These are phyloP conservation scores for Anomalospiza imberbis DNA, from an alignment of 2,797 vertebrate genomes.

Conservation along the genomic window DNA sequence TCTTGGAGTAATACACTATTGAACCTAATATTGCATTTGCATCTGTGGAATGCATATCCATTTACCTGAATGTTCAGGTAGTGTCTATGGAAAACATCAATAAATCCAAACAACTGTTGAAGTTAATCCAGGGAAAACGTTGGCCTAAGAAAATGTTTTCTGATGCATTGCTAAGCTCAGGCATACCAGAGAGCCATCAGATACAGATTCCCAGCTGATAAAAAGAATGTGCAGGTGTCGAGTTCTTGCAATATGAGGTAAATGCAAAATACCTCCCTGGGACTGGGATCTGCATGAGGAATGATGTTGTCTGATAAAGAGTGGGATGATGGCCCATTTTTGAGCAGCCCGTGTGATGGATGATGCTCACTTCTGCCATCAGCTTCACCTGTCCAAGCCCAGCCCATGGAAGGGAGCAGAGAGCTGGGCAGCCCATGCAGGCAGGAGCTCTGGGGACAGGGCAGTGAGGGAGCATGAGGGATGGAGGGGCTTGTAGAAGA, in stretches of 20 bases:
- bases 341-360: rapidly evolving
- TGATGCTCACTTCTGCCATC: background rate
- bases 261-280: background rate
- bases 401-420: rapidly evolving
- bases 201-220: background rate
- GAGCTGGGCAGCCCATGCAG: background rate
- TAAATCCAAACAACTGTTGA: background rate
- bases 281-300: background rate
- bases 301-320: background rate
- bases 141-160: background rate
- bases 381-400: background rate
- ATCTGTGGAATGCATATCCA: background rate
- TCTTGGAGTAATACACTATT: background rate
- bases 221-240: background rate
- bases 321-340: rapidly evolving
- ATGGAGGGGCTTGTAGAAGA: background rate
- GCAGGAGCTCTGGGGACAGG: background rate
- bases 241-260: background rate
- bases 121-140: background rate
- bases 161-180: background rate
- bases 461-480: background rate
- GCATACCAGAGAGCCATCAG: background rate
- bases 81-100: background rate
- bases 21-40: background rate
- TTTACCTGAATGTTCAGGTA: background rate